A percentile compares a stretch with the other conserved stretches of the same genome.
phyloP scores from a whole-genome alignment of 2,888 invertebrate species.

The Cremastinae sp. region DNA sequence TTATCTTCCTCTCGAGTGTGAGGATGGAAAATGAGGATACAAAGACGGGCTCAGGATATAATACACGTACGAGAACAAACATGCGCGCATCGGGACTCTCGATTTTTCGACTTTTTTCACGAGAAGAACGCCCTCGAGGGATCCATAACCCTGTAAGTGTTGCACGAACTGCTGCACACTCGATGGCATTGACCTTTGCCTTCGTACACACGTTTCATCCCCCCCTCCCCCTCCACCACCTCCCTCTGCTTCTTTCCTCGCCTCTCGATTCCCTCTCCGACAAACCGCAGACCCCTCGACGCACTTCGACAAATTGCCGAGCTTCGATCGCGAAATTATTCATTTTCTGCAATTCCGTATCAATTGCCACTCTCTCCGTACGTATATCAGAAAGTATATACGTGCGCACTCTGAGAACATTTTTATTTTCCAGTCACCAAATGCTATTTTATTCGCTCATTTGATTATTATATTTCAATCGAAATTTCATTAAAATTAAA shows the following conservation, averaged over 20 bases:
- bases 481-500: too few relatives aligned
- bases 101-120: constrained; percentile 42
- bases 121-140: constrained; percentile 36
- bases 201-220: constrained; percentile 27
- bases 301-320: too few relatives aligned
- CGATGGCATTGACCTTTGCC: constrained; percentile 59
- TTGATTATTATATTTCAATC: too few relatives aligned
- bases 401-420: too few relatives aligned
- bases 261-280: too few relatives aligned
- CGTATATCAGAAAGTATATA: constrained; percentile 42
- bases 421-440: too few relatives aligned
- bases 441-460: too few relatives aligned
- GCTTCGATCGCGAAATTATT: too few relatives aligned
- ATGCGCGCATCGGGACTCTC: neutral
- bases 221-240: constrained; percentile 2
- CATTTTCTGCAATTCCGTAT: neutral
- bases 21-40: constrained; percentile 37
- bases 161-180: constrained; percentile 51
- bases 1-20: constrained; percentile 70
- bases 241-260: neutral
- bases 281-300: too few relatives aligned
- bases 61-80: neutral
- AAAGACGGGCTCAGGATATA: constrained; percentile 25
- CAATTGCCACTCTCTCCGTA: constrained; percentile 20
- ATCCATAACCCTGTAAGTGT: constrained; percentile 57